Base-by-base conservation (phyloP, 2,113 vertebrate genomes). In the Lanius collurio region DNA sequence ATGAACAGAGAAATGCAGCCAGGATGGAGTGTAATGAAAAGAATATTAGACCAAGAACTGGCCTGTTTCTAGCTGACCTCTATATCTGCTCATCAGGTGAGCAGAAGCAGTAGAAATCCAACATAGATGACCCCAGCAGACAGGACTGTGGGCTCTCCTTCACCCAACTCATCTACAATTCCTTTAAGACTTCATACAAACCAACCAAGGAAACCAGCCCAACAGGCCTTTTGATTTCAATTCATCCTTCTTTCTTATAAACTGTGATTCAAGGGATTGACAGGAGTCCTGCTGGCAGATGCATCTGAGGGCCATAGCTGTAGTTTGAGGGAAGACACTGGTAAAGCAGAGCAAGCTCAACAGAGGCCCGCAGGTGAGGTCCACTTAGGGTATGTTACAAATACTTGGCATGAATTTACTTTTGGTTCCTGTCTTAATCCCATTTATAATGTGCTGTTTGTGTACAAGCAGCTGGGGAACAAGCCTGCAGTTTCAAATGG, bases 101-200 rank as follows among this genome's bases (percentile, higher is more conserved):
- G 42, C 35, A 65, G 18, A 42, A 92, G 30, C 1, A 28, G 19
- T 23, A 33, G 47, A 74, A 84, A 13, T 79, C 24, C 16, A 59
- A 47, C 31, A 31, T 3, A 55, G 8, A 7, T 13, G 3, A 15
- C 21, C 41, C 11, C 9, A 73, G 41, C 2, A 9, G 24, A 60
- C 11, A 41, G 64, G 31, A 22, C 30, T 41, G 18, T 7, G 56
- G 42, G 21, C 56, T 63, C 6, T 35, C 5, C 0, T 81, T 30
- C 23, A 27, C 41, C 4, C 19, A 53, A 28, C 23, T 1, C 0
- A 77, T 37, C 37, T 35, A 1, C 39, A 65, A 9, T 8, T 60
- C 22, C 31, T 5, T 24, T 49, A 62, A 62, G 18, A 19, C 1
- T 62, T 93, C 35, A 27, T 19, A 31, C 7, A 63, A 10, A 87